Base-by-base conservation (phyloP, 2,113 vertebrate genomes). In the Lagenorhynchus albirostris region DNA sequence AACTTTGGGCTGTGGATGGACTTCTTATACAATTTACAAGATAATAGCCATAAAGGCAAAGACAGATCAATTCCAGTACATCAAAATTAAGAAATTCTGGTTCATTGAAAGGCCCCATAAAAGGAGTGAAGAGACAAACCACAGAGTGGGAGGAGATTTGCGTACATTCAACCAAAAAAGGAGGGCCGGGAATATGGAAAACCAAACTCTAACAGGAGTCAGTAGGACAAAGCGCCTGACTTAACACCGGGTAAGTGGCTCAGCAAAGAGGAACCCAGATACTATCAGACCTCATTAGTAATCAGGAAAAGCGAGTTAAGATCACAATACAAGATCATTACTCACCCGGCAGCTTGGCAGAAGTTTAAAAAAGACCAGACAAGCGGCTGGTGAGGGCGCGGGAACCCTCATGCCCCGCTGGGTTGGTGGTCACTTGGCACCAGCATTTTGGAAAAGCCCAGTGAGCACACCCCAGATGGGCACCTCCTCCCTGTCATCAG, bases 331-430 rank as follows among this genome's bases (percentile, higher is more conserved):
- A 20, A 10, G 29, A 60, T 2, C 33, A 1, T 84, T n/a, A 87
- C 25, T 91, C 62, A 71, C 71, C 63, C 11, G 1, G 63, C 31
- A 26, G 67, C 8, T 31, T 53, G 55, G 82, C 44, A 36, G 8
- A 23, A 2, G 29, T 74, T 44, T 6, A 38, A 70, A 50, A 74
- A 76, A n/a, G 50, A 60, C 81, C 23, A 10, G 4, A 76, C 33
- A 21, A 20, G 53, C 2, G 60, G 81, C 85, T 25, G 62, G 73
- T 0, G 8, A 60, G 79, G 38, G 50, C 1, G 1, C 1, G 33
- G 53, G 53, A 38, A 14, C 17, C 11, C 6, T 6, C 50, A 2
- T 0, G 8, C 2, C 26, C 33, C 1, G 10, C 47, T 0, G 0
- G 41, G 44, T 2, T 1, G 0, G 55, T 20, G 14, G 85, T 6